phyloP scores from a whole-genome alignment of 2,888 invertebrate genomes.

The Cenopis cana region DNA sequence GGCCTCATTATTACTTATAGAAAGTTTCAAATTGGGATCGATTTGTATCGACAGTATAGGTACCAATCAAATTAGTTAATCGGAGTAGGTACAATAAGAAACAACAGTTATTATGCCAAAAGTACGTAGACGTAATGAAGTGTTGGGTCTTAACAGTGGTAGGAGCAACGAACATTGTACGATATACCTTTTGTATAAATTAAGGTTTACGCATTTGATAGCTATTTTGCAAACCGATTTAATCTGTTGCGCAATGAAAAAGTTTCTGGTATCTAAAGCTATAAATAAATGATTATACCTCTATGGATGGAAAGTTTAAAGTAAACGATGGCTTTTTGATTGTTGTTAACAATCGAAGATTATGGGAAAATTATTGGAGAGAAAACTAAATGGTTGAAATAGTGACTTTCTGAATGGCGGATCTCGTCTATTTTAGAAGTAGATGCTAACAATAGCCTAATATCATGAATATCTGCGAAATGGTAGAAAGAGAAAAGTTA shows the following conservation, averaged over 20 bases:
- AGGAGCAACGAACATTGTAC: too few species aligned
- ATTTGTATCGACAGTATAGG: not conserved
- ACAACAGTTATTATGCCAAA: not conserved
- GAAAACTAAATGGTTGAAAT: constrained; percentile 3
- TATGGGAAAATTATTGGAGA: constrained; percentile 3
- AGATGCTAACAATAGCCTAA: not conserved
- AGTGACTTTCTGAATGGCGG: not conserved
- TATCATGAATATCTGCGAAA: not conserved
- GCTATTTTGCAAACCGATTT: not conserved
- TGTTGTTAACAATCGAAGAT: constrained; percentile 13
- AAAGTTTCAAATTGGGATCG: constrained; percentile 24
- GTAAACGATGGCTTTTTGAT: not conserved
- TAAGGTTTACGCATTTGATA: not conserved
- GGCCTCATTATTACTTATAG: constrained; percentile 16
- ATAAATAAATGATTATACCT: not conserved
- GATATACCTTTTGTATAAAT: not conserved
- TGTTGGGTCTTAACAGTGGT: too few species aligned
- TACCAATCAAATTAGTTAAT: not conserved
- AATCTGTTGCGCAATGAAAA: not conserved
- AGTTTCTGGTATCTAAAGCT: not conserved
- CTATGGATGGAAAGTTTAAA: constrained; percentile 16
- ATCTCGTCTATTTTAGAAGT: not conserved
- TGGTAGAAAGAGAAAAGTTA: not conserved
- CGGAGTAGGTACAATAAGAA: not conserved
- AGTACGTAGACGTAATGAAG: too few species aligned